Evolutionary conservation across 1,140 invertebrate genomes (phyloP).

Genomic region (Lucilia cuprina): DNA sequence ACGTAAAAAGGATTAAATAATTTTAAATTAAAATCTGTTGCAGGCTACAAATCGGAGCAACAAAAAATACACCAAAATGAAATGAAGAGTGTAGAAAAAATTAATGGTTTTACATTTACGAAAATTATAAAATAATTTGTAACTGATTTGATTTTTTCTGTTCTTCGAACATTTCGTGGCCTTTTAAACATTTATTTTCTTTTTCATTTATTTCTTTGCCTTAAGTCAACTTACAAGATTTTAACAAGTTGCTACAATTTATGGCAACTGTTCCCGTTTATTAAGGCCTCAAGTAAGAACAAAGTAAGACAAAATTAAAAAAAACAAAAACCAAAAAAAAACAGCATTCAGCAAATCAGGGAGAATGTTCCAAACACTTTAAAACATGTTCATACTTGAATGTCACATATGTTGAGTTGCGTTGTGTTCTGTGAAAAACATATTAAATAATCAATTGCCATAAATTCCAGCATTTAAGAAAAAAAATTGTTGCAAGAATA

Average conservation of each 20-base stretch:
- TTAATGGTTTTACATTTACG: conserved; percentile 39
- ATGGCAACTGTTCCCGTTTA: not conserved
- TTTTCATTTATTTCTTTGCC: not conserved
- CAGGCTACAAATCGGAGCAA: not conserved
- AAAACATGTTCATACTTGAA: not conserved
- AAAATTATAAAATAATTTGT: conserved; percentile 43
- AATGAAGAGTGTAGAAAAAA: conserved; percentile 27
- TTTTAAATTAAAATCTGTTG: not conserved
- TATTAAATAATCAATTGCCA: conserved; percentile 62
- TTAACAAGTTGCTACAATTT: conserved; percentile 20
- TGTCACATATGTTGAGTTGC: conserved; percentile 36
- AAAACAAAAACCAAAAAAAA: not conserved
- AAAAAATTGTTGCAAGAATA: conserved; percentile 22
- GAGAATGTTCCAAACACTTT: conserved; percentile 24
- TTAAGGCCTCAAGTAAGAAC: not conserved
- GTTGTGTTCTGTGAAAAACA: conserved; percentile 58
- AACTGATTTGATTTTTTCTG: not conserved
- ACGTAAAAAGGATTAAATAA: not conserved
- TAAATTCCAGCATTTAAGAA: conserved; percentile 39
- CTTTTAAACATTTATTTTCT: not conserved
- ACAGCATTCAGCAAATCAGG: conserved; percentile 26
- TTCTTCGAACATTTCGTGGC: not conserved
- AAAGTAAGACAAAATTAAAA: not conserved
- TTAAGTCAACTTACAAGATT: not conserved
- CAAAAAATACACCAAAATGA: not conserved